Evolutionary conservation across 1,140 invertebrate species (phyloP), one percentile per base, ranked within the genome.

Genomic region (Drosophila simulans): DNA sequence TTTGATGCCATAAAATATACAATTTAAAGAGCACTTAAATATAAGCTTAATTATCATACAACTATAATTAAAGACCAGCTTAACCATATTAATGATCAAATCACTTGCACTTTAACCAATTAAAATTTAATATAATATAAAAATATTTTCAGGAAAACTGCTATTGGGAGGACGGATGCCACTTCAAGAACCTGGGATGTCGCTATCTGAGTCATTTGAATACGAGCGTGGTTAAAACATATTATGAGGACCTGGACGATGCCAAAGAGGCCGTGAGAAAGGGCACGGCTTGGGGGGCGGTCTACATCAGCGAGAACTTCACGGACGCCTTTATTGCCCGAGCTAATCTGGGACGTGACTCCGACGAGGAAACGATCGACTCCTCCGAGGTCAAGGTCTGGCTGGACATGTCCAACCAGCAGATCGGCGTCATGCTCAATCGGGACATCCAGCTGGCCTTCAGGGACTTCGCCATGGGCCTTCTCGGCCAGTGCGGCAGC

Each of bases 401-500:
- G 94, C 93, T 98, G 53, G 98, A 99, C 92, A 97, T 97, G 95
- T 98, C 97, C 35, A 97, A 98, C 94, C 97, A 98, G 92, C 97
- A 98, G 93, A 97, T 98, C 64, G 96, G 97, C 1, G 94, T 96
- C 53, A 96, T 97, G 93, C 93, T 98, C 11, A 96, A 96, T 85
- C 93, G 96, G 54, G 96, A 97, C 91, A 94, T 98, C 45, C 94
- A 97, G 79, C 94, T 95, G 90, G 95, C 96, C 0, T 97, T 98
- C 83, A 93, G 97, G 89, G 94, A 95, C 84, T 97, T 97, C 78
- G 95, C 95, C n/a, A 94, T 95, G 93, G 93, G 95, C 54, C 93
- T 97, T 45, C 90, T 97, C 1, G 91, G 93, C 3, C 93, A 94
- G 22, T 97, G 97, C 85, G 93, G 95, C 5, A 94, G 96, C 91